These are phyloP conservation scores for Pherbina coryleti DNA, from an alignment of 2,888 invertebrate genomes.

Conservation along the genomic window DNA sequence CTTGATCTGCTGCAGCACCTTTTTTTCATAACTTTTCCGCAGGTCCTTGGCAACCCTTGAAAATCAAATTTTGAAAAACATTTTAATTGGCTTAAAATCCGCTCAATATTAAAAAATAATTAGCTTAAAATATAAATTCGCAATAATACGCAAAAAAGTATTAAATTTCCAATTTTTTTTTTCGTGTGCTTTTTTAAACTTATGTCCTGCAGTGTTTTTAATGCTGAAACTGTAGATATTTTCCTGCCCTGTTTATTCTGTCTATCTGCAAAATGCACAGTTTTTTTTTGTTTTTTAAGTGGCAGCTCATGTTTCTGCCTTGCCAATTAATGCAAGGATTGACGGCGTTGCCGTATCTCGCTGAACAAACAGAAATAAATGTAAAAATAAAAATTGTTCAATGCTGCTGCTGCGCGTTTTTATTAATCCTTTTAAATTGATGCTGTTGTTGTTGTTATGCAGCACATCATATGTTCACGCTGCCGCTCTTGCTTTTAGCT, in stretches of 20 bases:
- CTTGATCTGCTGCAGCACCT: too few species aligned
- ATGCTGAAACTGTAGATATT: neutral
- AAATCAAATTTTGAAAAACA: neutral
- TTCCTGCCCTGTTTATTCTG: neutral
- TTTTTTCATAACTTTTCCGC: neutral
- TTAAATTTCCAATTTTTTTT: slow-evolving; percentile 14
- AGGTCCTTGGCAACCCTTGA: neutral
- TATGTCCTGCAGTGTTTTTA: slow-evolving; percentile 6
- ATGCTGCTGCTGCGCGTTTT: neutral
- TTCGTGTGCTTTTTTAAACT: neutral
- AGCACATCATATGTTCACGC: slow-evolving; percentile 39
- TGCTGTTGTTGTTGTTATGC: neutral
- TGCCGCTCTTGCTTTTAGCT: neutral
- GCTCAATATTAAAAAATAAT: slow-evolving; percentile 27
- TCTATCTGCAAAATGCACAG: neutral
- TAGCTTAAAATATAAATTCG: slow-evolving; percentile 14
- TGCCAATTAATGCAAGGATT: slow-evolving; percentile 25
- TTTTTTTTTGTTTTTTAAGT: neutral
- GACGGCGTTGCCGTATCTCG: neutral
- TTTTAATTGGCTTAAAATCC: slow-evolving; percentile 20
- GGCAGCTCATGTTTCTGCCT: slow-evolving; percentile 16
- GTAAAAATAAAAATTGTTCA: too few species aligned
- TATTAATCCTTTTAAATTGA: slow-evolving; percentile 43
- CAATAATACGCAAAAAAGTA: slow-evolving; percentile 10
- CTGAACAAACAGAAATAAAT: neutral